phyloP scores from a whole-genome alignment of 2,797 vertebrate species.

The Danio jaintianensis region DNA sequence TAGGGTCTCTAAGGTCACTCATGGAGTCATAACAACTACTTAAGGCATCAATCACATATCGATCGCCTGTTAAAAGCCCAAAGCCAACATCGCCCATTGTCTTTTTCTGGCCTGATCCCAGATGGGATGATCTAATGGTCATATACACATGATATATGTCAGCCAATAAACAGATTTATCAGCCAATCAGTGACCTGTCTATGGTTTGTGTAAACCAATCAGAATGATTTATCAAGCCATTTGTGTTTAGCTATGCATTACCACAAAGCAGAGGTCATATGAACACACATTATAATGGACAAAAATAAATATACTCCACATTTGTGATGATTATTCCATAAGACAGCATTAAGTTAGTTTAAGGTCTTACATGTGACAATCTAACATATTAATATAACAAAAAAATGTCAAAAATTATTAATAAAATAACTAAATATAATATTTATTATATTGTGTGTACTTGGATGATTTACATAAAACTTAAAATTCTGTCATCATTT shows the following conservation, averaged over 20 bases:
- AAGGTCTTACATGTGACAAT: too few relatives aligned
- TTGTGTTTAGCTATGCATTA: conserved; percentile 47
- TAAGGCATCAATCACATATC: conserved; percentile 58
- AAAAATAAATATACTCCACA: too few relatives aligned
- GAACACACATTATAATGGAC: not conserved
- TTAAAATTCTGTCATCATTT: too few relatives aligned
- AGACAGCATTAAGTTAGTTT: too few relatives aligned
- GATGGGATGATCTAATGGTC: conserved; percentile 41
- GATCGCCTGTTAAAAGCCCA: conserved; percentile 57
- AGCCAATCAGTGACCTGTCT: conserved; percentile 50
- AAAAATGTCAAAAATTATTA: too few relatives aligned
- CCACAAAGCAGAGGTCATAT: conserved; percentile 33
- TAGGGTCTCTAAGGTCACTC: conserved; percentile 42
- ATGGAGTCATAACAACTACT: conserved; percentile 53
- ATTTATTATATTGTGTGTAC: too few relatives aligned
- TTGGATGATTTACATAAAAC: too few relatives aligned
- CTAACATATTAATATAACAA: too few relatives aligned
- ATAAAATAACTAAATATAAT: too few relatives aligned
- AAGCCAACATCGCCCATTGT: conserved; percentile 34
- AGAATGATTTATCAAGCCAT: conserved; percentile 51
- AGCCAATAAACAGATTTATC: conserved; percentile 49
- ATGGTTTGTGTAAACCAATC: conserved; percentile 49
- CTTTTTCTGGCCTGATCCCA: conserved; percentile 43
- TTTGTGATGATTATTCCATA: too few relatives aligned
- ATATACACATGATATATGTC: conserved; percentile 43